Conservation (phyloP, 2,797 vertebrate genomes). For the Enteromius radiatus region DNA sequence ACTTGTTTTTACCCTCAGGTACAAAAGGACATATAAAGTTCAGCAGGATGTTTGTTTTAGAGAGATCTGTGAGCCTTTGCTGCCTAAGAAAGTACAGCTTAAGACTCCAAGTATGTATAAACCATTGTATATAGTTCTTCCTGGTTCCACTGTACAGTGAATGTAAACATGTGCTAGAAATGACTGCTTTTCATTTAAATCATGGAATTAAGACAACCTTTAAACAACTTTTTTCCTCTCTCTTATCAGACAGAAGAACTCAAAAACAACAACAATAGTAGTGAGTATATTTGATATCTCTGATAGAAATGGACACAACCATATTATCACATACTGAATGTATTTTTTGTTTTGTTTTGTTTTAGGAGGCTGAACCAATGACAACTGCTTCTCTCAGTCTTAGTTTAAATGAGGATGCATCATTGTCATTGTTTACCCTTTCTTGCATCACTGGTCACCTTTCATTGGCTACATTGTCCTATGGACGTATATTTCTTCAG, state of each 20-base stretch:
- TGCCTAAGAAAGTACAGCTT: slow-evolving; percentile 63
- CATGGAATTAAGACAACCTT: background rate
- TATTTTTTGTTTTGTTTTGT: background rate
- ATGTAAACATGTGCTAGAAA: background rate
- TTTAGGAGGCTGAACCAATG: slow-evolving; percentile 23
- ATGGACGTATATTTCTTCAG: slow-evolving; percentile 35
- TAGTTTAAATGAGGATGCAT: slow-evolving; percentile 29
- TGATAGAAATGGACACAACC: background rate
- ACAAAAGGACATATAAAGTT: slow-evolving; percentile 89
- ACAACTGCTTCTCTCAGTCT: background rate
- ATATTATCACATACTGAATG: background rate
- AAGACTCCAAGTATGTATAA: slow-evolving; percentile 76
- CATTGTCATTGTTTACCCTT: slow-evolving; percentile 3
- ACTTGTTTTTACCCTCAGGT: slow-evolving; percentile 77
- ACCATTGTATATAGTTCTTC: background rate
- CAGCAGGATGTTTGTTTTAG: slow-evolving; percentile 92
- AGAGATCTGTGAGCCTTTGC: slow-evolving; percentile 86
- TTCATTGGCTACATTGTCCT: slow-evolving; percentile 26
- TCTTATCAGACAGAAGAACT: slow-evolving; percentile 74
- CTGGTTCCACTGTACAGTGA: background rate
- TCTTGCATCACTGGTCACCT: slow-evolving; percentile 35
- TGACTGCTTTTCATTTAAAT: background rate
- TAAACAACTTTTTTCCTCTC: background rate
- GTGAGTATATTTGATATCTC: slow-evolving; percentile 52
- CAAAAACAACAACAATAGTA: slow-evolving; percentile 74